Evolutionary conservation across 2,113 vertebrate genomes (phyloP).

Genomic region (Noctilio leporinus): DNA sequence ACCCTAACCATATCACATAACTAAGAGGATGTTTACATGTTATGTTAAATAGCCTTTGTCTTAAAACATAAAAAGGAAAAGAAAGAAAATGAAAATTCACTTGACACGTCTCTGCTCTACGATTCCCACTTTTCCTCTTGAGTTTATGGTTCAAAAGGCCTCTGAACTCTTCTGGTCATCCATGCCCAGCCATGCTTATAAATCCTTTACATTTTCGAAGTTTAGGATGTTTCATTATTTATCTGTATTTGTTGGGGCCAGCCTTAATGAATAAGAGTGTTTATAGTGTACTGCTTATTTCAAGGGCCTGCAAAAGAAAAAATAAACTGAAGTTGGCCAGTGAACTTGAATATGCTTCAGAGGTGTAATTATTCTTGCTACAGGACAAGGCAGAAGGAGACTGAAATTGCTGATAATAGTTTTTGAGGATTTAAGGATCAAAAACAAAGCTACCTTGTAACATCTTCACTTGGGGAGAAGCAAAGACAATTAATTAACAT

Average conservation of each 20-base stretch:
- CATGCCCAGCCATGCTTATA: background rate
- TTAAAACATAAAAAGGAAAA: background rate
- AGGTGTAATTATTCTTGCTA: slow-evolving; percentile 50
- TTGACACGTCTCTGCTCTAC: background rate
- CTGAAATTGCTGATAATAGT: slow-evolving; percentile 28
- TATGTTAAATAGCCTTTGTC: slow-evolving; percentile 19
- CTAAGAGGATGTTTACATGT: background rate
- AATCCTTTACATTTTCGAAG: slow-evolving; percentile 46
- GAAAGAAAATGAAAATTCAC: background rate
- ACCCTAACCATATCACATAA: background rate
- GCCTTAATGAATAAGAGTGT: slow-evolving; percentile 8
- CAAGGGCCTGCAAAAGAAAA: slow-evolving; percentile 55
- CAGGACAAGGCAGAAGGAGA: slow-evolving; percentile 36
- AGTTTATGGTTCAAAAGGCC: background rate
- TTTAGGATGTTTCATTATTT: slow-evolving; percentile 62
- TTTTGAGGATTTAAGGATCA: slow-evolving; percentile 1
- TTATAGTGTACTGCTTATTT: slow-evolving; percentile 34
- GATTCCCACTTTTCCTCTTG: background rate
- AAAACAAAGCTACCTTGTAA: slow-evolving; percentile 1
- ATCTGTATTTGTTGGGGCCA: slow-evolving; percentile 57
- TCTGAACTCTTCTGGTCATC: background rate
- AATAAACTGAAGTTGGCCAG: slow-evolving; percentile 49
- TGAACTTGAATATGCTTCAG: slow-evolving; percentile 43
- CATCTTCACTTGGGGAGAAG: background rate
- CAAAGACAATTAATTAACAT: background rate